Evolutionary conservation across 2,113 vertebrate species (phyloP).

Genomic region (Pterocles gutturalis): DNA sequence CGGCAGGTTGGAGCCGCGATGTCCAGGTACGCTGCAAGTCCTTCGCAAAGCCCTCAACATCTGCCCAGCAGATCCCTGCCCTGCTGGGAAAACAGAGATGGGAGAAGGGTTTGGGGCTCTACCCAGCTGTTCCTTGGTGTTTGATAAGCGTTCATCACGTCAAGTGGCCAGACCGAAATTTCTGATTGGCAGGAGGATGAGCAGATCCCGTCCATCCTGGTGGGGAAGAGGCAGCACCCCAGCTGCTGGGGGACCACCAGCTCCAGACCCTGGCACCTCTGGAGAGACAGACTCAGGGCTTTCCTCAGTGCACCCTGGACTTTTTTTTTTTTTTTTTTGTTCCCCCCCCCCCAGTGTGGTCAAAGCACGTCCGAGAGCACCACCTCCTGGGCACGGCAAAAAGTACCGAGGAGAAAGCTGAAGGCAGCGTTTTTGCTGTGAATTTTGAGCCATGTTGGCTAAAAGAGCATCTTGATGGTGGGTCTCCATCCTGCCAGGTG

Average conservation of each 20-base stretch:
- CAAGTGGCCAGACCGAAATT: no score
- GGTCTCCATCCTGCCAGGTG: not conserved
- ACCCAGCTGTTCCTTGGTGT: not conserved
- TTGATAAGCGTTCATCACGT: not conserved
- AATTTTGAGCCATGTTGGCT: accelerated
- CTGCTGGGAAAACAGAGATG: accelerated
- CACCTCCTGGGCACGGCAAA: conserved; percentile 24
- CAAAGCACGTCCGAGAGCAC: conserved; percentile 28
- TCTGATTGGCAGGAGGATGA: not conserved
- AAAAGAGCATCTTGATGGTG: accelerated
- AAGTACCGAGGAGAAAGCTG: not conserved
- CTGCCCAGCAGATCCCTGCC: not conserved
- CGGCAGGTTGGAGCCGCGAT: accelerated
- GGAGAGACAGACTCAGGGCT: accelerated
- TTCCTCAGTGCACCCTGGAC: accelerated
- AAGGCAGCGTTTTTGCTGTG: accelerated
- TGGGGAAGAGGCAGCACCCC: not conserved
- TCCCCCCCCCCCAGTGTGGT: no score
- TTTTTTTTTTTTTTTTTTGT: no score
- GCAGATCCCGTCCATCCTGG: not conserved
- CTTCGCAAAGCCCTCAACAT: accelerated
- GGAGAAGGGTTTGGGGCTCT: accelerated
- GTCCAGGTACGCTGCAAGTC: not conserved
- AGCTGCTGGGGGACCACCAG: not conserved
- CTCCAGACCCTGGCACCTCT: not conserved